Evolutionary conservation across 2,113 vertebrate species (phyloP).

Genomic region (Microtus pennsylvanicus): DNA sequence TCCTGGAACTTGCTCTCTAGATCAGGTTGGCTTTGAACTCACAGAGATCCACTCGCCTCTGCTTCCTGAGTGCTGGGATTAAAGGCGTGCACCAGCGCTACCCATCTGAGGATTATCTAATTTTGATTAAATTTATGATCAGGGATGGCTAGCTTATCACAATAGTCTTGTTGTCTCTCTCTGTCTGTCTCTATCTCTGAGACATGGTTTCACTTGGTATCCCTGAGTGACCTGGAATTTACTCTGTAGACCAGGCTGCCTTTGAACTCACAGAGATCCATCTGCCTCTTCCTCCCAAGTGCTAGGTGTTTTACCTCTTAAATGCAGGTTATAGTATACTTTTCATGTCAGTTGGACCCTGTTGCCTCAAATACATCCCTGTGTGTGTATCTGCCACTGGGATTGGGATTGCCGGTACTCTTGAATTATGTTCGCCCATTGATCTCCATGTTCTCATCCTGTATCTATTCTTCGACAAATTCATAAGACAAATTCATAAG

Average conservation of each 20-base stretch:
- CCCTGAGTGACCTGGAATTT: not conserved
- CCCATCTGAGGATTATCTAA: not conserved
- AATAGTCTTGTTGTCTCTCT: not conserved
- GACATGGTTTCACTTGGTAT: not conserved
- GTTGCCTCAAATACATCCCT: not conserved
- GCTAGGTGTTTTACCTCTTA: not conserved
- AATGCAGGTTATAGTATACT: not conserved
- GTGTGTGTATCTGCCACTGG: not conserved
- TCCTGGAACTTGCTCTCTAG: too few species aligned
- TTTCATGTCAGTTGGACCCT: not conserved
- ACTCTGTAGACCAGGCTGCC: not conserved
- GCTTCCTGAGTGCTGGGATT: too few species aligned
- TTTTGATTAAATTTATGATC: not conserved
- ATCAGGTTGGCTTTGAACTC: too few species aligned
- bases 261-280: not conserved
- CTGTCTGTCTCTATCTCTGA: not conserved
- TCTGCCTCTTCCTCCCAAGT: not conserved
- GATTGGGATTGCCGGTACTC: not conserved
- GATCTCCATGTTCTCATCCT: not conserved
- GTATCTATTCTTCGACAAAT: not conserved
- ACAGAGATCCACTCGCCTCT: too few species aligned
- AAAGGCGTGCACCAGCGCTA: too few species aligned
- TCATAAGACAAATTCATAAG: not conserved
- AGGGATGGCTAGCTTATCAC: not conserved
- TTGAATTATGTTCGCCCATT: not conserved